Percentiles rank a stretch among this genome's conserved stretches.
Conservation (phyloP, 2,888 invertebrate genomes). For the Limenitis arthemis region DNA sequence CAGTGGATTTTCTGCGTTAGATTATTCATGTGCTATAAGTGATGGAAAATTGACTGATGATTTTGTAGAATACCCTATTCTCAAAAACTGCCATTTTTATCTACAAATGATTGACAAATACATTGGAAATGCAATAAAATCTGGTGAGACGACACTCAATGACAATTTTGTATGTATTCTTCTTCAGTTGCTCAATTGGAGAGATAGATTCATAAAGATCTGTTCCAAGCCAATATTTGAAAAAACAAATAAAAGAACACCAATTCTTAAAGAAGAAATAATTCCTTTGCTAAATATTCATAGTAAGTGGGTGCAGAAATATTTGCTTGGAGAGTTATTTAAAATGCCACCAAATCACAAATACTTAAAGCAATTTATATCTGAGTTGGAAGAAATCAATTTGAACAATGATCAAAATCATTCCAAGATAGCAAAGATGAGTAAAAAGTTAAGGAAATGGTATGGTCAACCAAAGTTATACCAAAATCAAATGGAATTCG, state of each 20-base stretch:
- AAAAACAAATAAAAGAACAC: slow-evolving; percentile 39
- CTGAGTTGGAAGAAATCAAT: slow-evolving; percentile 28
- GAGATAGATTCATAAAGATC: slow-evolving; percentile 56
- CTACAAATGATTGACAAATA: slow-evolving; percentile 56
- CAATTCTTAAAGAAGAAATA: slow-evolving; percentile 63
- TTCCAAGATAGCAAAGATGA: slow-evolving; percentile 39
- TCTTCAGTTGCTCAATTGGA: slow-evolving; percentile 68
- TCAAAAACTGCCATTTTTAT: slow-evolving; percentile 66
- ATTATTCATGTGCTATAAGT: slow-evolving; percentile 63
- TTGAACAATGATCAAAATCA: slow-evolving; percentile 35
- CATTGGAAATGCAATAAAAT: slow-evolving; percentile 47
- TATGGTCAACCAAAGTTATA: slow-evolving; percentile 55
- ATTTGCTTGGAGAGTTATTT: slow-evolving; percentile 56
- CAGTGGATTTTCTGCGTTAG: slow-evolving; percentile 48
- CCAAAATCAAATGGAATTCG: slow-evolving; percentile 40
- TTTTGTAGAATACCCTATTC: slow-evolving; percentile 66
- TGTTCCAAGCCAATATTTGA: slow-evolving; percentile 49
- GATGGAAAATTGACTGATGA: slow-evolving; percentile 57
- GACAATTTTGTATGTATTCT: slow-evolving; percentile 51
- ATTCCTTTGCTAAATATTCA: slow-evolving; percentile 77
- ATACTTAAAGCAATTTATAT: slow-evolving; percentile 30
- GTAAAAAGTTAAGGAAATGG: slow-evolving; percentile 53
- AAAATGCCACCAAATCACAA: slow-evolving; percentile 30
- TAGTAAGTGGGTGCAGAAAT: slow-evolving; percentile 82
- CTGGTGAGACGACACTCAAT: slow-evolving; percentile 36